These are phyloP conservation scores for Gorsachius magnificus DNA, from an alignment of 2,797 vertebrate genomes.

Conservation along the genomic window DNA sequence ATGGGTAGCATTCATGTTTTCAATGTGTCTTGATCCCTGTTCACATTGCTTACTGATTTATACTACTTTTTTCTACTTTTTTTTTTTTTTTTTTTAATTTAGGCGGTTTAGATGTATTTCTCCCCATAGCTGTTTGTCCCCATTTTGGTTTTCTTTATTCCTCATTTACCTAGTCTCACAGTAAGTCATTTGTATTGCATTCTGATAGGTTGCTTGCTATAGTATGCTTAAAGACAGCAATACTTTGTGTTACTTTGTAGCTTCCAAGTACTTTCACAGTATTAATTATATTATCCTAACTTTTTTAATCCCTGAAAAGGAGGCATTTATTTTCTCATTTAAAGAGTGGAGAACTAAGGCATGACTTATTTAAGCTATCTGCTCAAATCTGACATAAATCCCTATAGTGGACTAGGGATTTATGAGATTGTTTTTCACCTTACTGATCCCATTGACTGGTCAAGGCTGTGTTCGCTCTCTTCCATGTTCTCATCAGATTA, in stretches of 20 bases:
- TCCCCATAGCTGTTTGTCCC: background rate
- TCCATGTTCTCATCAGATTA: slow-evolving; percentile 9
- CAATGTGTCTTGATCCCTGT: background rate
- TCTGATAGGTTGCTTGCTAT: background rate
- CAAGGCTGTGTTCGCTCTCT: background rate
- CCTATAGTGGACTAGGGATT: background rate
- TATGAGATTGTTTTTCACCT: slow-evolving; percentile 27
- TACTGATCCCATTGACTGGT: background rate
- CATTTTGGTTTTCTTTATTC: background rate
- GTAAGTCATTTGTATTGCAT: background rate
- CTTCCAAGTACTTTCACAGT: background rate
- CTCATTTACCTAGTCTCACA: background rate
- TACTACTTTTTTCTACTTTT: background rate
- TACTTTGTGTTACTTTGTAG: background rate
- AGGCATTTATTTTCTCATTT: slow-evolving; percentile 22
- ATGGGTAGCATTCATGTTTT: background rate
- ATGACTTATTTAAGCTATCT: background rate
- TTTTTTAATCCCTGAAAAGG: background rate
- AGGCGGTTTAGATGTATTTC: background rate
- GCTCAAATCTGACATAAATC: slow-evolving; percentile 21
- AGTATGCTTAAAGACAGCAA: background rate
- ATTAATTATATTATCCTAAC: background rate
- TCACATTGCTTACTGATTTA: background rate
- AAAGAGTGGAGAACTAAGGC: background rate
- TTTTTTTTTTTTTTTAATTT: background rate